Evolutionary conservation across 1,140 invertebrate genomes (phyloP), one percentile per base, ranked within the genome.

Genomic region (Phthorimaea operculella): DNA sequence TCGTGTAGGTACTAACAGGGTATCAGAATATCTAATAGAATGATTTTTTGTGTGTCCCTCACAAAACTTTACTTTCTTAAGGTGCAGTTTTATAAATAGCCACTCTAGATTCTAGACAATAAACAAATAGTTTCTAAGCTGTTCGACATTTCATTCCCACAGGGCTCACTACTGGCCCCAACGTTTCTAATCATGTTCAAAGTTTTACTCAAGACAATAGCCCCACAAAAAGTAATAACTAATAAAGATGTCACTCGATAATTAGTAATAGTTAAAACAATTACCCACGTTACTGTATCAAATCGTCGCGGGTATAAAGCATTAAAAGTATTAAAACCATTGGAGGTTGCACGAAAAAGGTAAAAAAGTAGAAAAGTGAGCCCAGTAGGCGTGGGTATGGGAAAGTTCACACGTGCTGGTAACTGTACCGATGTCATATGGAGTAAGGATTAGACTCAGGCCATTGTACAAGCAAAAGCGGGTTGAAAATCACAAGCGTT

Each of bases 321-420:
- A 16, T 14, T 17, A 47, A 47, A 28, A 28, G 21, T 28, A 28
- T 47, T 47, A 47, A 9, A 47, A 15, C 44, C 8, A 47, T 47
- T 47, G 12, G 44, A 47, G 16, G 16, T 15, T 21, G 63, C 52
- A 71, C 54, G 58, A 74, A 79, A 77, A 70, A 76, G 68, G 64
- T 55, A 74, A 58, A 77, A 75, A 78, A 74, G 68, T 57, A 58
- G 48, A 21, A 50, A 50, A 50, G 15, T 7, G 5, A 62, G 59
- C 58, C 60, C 60, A 62, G 60, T 59, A 60, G 63, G 65, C 77
- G 77, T 81, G 79, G 74, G 79, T 79, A 77, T 83, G 80, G 72
- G 81, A 84, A 80, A 68, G 70, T 82, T 84, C 81, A 79, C 81
- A 84, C 77, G 76, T 80, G 77, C 60, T 64, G 47, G 60, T 72